Base-by-base conservation (phyloP, 1,140 invertebrate genomes). In the Wasmannia auropunctata region DNA sequence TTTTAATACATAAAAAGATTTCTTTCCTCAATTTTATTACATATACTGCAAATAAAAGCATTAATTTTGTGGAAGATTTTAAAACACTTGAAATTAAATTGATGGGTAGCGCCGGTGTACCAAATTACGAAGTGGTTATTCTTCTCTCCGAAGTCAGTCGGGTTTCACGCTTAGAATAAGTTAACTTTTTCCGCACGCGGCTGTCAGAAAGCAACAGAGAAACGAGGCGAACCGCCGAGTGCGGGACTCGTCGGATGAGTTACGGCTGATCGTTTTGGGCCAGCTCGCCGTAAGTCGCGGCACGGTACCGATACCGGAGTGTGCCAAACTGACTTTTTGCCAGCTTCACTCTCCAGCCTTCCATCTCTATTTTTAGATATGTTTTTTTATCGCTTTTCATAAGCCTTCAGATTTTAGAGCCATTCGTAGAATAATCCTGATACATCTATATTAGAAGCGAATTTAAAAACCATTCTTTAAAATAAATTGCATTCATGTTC, bases 121-220 rank as follows among this genome's bases (percentile, higher is more conserved):
- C 69, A 40, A 84, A 89, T 89, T 89, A 89, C 87, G 87, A 88
- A 60, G 75, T 88, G 19, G 88, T 54, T 77, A 69, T 51, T 49
- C 86, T 67, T 89, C 87, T 89, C 88, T 72, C 75, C 72, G 25
- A 74, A 62, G 37, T 65, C 75, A 67, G 87, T 88, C 67, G 75
- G 58, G 43, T 84, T 90, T 90, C 86, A 86, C 67, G 88, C 77
- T 77, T 90, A 88, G 86, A 90, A 90, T 88, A 86, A 90, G 76
- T 90, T 90, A 90, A 88, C 86, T 90, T 90, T 90, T 90, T 89
- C 80, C 80, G 49, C 75, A 56, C 16, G 63, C 69, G 74, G 72
- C 86, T 89, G 88, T 89, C 87, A 89, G 88, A 62, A 77, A 34
- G 62, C 67, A 87, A 85, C 74, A 62, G 79, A 87, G 88, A 85